Evolutionary conservation across 2,888 invertebrate genomes (phyloP).

Genomic region (Noctua janthina): DNA sequence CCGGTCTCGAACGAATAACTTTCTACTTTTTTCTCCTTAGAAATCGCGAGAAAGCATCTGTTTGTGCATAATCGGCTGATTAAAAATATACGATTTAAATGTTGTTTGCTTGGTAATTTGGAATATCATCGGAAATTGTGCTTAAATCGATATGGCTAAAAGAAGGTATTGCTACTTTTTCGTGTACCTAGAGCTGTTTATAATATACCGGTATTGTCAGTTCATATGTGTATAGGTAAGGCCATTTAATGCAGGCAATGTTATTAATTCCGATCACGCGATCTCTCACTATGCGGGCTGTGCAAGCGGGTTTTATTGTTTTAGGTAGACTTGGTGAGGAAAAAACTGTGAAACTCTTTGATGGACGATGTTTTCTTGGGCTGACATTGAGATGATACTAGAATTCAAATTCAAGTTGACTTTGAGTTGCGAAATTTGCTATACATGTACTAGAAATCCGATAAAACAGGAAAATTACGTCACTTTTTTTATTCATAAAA

Average conservation of each 20-base stretch:
- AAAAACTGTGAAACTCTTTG: constrained; percentile 52
- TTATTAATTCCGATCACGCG: constrained; percentile 65
- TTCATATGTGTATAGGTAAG: constrained; percentile 34
- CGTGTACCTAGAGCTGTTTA: background rate
- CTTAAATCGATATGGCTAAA: background rate
- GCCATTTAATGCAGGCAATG: constrained; percentile 54
- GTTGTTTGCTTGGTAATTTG: background rate
- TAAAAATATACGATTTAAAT: constrained; percentile 38
- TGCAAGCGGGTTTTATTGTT: constrained; percentile 55
- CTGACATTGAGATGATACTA: constrained; percentile 28
- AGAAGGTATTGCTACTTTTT: constrained; percentile 15
- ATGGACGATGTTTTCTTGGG: constrained; percentile 37
- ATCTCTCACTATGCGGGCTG: constrained; percentile 48
- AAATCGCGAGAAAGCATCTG: constrained; percentile 66
- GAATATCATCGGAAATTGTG: background rate
- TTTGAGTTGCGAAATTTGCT: constrained; percentile 26
- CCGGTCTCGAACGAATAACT: constrained; percentile 75
- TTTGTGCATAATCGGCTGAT: constrained; percentile 63
- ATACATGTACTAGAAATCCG: background rate
- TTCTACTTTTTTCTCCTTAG: constrained; percentile 77
- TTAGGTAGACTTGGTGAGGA: constrained; percentile 49
- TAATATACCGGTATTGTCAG: constrained; percentile 18
- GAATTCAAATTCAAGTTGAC: constrained; percentile 34
- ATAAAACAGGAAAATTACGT: background rate
- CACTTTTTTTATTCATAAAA: constrained; percentile 2